Base-by-base conservation (phyloP, 2,113 vertebrate genomes). In the Gambusia holbrooki region DNA sequence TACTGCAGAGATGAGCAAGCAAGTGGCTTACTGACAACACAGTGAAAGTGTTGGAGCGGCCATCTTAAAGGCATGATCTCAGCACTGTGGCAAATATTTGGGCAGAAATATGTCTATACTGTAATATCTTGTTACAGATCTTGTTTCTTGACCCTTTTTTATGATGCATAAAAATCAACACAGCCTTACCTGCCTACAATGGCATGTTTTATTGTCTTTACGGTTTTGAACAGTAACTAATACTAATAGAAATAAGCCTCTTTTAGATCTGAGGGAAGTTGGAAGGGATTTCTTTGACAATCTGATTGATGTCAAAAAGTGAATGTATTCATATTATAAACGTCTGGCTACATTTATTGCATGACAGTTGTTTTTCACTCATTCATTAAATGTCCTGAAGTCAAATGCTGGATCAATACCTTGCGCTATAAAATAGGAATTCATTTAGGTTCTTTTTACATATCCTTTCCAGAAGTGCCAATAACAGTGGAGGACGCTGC, bases 401-500 rank as follows among this genome's bases (percentile, higher is more conserved):
- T 19, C 19, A 19, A 48, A 19, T 15, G 5, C 14, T 48, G 14
- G 15, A 54, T 22, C 22, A 22, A 42, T 14, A 48, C 5, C 17
- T 48, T 48, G 14, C 9, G 22, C 51, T 58, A n/a, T 58, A n/a
- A 58, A 58, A n/a, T 58, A 25, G 5, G 9, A 25, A 58, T n/a
- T 58, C 0, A n/a, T 25, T 48, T 48, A 19, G 17, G 45, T 17
- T 17, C 14, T 48, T 19, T 48, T 48, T 58, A 58, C n/a, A 58
- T 58, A 58, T 54, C 22, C n/a, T 54, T 25, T 54, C 51, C 22
- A 54, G 51, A 2, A 51, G 17, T 54, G 19, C 48, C 22, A 54
- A 2, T 25, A 54, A 54, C 48, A 2, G 19, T 51, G 48, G 19
- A 54, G 2, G 51, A 54, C 9, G 51, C 19, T 92, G 63, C 72